phyloP scores from a whole-genome alignment of 2,888 invertebrate genomes.

The Agrotis puta region DNA sequence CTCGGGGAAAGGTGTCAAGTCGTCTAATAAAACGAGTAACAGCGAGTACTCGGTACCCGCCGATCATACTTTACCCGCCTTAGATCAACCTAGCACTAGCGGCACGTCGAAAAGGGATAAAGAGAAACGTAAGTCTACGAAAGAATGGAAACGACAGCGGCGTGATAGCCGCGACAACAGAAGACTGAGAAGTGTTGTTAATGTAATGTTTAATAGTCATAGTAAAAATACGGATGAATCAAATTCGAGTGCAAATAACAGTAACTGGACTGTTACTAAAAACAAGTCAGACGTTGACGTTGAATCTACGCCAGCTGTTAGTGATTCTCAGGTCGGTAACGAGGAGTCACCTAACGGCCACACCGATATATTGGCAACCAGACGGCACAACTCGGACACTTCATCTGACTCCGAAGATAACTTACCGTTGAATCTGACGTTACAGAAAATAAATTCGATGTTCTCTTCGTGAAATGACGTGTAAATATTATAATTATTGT shows the following conservation, averaged over 20 bases:
- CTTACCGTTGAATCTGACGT: slow-evolving; percentile 81
- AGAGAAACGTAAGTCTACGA: slow-evolving; percentile 42
- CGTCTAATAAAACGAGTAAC: slow-evolving; percentile 69
- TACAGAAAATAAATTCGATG: slow-evolving; percentile 70
- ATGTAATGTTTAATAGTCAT: slow-evolving; percentile 75
- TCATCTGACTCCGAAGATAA: slow-evolving; percentile 83
- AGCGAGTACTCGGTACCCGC: slow-evolving; percentile 24
- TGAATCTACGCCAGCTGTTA: slow-evolving; percentile 29
- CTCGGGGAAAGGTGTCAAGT: slow-evolving; percentile 81
- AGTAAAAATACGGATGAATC: slow-evolving; percentile 68
- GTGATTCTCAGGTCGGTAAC: slow-evolving; percentile 15
- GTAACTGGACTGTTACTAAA: slow-evolving; percentile 48
- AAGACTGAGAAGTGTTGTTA: slow-evolving; percentile 87
- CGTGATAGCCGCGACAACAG: slow-evolving; percentile 73
- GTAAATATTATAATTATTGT: slow-evolving; percentile 62
- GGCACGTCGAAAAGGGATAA: slow-evolving; percentile 54
- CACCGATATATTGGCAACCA: slow-evolving; percentile 1
- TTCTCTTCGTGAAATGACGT: slow-evolving; percentile 52
- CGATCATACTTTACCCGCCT: slow-evolving; percentile 28
- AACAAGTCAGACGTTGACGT: slow-evolving; percentile 48
- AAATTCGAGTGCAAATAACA: slow-evolving; percentile 66
- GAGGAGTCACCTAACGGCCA: slow-evolving; percentile 5
- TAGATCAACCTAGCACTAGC: slow-evolving; percentile 60
- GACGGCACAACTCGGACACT: slow-evolving; percentile 26
- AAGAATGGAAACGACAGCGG: slow-evolving; percentile 57